Conservation (phyloP, 2,888 invertebrate genomes). For the Stegana nigrithorax region DNA sequence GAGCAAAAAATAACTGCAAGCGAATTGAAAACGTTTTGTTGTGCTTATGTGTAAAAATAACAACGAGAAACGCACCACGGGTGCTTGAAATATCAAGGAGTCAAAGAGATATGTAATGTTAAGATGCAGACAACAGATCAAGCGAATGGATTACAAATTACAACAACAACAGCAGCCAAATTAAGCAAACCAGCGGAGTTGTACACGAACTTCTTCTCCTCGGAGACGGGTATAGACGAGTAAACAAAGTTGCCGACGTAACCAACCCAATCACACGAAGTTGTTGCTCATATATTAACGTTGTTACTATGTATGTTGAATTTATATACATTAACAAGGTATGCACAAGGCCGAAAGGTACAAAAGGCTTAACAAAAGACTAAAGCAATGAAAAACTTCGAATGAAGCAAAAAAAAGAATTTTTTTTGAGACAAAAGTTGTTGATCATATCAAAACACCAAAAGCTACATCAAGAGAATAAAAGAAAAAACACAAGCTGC, state of each 20-base stretch:
- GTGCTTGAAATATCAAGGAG: not conserved
- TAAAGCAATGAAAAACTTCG: not conserved
- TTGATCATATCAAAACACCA: not conserved
- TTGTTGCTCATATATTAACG: too few species aligned
- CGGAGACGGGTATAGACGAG: too few species aligned
- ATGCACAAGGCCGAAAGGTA: too few species aligned
- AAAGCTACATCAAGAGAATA: not conserved
- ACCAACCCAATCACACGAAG: too few species aligned
- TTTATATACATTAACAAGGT: too few species aligned
- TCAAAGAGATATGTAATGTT: not conserved
- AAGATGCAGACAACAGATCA: not conserved
- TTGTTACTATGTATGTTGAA: too few species aligned
- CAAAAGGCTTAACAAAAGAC: too few species aligned
- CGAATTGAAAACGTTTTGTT: not conserved
- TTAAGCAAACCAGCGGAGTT: too few species aligned
- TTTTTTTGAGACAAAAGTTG: not conserved
- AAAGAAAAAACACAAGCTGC: not conserved
- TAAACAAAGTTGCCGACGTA: too few species aligned
- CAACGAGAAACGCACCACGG: not conserved
- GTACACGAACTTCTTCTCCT: too few species aligned
- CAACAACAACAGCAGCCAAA: too few species aligned
- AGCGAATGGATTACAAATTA: constrained; percentile 5
- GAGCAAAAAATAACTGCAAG: not conserved
- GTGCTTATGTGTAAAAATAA: not conserved
- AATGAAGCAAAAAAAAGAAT: not conserved